Evolutionary conservation across 2,113 vertebrate genomes (phyloP).

Genomic region (Lamprotornis superbus): DNA sequence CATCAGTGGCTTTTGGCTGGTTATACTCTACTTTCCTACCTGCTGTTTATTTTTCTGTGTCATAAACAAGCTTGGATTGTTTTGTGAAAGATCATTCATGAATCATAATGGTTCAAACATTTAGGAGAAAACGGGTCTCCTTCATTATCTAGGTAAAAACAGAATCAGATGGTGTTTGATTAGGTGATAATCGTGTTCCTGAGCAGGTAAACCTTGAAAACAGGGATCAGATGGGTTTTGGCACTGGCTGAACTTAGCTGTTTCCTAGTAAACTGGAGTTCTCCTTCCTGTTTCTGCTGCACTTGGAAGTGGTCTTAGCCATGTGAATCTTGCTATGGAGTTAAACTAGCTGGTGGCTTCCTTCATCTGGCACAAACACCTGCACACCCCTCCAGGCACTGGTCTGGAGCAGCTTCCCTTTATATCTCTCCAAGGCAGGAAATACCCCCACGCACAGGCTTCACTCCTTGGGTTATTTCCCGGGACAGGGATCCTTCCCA

Average conservation of each 20-base stretch:
- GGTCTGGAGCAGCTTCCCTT: not conserved
- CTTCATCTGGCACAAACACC: not conserved
- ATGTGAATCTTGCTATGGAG: not conserved
- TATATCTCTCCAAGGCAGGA: not conserved
- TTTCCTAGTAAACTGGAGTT: not conserved
- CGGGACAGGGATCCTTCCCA: not conserved
- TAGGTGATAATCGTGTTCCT: not conserved
- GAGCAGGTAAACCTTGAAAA: not conserved
- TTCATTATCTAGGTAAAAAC: not conserved
- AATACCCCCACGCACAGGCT: not conserved
- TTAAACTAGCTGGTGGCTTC: not conserved
- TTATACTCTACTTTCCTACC: not conserved
- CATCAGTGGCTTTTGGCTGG: not conserved
- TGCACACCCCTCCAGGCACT: accelerated
- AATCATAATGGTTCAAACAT: not conserved
- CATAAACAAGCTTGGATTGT: not conserved
- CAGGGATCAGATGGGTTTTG: not conserved
- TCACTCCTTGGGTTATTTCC: not conserved
- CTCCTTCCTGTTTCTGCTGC: not conserved
- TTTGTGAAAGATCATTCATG: not conserved
- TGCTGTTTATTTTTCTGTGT: not conserved
- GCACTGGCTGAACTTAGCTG: not conserved
- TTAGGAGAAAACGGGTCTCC: not conserved
- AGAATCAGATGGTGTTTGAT: not conserved
- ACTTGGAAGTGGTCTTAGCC: not conserved